These are phyloP conservation scores for Saccostrea echinata DNA, from an alignment of 1,140 invertebrate species.

Conservation along the genomic window DNA sequence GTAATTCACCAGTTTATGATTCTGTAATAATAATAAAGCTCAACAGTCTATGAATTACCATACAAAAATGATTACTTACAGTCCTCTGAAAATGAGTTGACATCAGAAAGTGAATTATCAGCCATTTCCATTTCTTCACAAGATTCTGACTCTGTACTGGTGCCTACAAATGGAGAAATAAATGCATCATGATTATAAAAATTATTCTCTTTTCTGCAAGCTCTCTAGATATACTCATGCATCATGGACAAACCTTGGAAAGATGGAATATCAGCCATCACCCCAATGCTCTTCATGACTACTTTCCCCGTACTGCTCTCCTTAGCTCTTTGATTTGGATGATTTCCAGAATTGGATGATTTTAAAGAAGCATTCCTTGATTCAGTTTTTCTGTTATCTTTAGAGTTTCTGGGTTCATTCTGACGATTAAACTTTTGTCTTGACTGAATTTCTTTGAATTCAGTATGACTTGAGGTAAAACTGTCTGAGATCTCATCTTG, in stretches of 20 bases:
- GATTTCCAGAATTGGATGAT: not conserved
- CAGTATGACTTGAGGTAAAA: not conserved
- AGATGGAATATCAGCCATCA: not conserved
- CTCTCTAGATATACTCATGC: not conserved
- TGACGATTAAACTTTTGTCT: not conserved
- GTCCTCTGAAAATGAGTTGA: slow-evolving; percentile 49
- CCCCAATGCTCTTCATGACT: not conserved
- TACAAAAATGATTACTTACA: slow-evolving; percentile 28
- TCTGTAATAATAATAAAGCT: no score
- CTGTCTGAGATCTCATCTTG: not conserved
- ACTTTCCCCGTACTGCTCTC: not conserved
- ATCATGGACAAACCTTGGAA: not conserved
- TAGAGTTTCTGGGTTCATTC: not conserved
- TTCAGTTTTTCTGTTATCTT: not conserved
- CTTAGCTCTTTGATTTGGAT: not conserved
- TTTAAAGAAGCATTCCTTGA: not conserved
- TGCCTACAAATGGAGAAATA: not conserved
- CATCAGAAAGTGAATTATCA: slow-evolving; percentile 52
- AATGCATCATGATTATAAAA: not conserved
- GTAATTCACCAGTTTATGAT: no score
- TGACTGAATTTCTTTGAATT: slow-evolving; percentile 3
- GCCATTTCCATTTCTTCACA: slow-evolving; percentile 16
- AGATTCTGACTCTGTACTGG: slow-evolving; percentile 8
- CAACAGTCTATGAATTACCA: no score
- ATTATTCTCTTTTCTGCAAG: not conserved